phyloP scores from a whole-genome alignment of 2,888 invertebrate species.

The Cistogaster globosa region DNA sequence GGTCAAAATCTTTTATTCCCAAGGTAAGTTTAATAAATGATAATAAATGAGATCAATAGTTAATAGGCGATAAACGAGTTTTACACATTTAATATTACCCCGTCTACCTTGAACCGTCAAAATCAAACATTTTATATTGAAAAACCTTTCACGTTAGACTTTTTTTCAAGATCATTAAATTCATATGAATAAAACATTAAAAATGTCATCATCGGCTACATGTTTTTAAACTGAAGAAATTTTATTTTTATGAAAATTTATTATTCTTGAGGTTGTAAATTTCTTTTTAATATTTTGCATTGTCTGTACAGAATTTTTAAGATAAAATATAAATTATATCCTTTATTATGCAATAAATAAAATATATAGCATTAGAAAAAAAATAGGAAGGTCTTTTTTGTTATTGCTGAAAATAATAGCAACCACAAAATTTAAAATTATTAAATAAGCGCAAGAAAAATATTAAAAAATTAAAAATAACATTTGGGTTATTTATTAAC shows the following conservation, averaged over 20 bases:
- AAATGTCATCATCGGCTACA: not conserved
- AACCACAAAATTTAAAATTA: not conserved
- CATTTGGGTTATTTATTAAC: no score
- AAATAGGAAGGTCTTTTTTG: not conserved
- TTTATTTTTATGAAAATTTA: not conserved
- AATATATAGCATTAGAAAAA: not conserved
- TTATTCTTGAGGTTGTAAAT: not conserved
- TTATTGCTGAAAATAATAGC: not conserved
- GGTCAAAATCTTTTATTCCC: no score
- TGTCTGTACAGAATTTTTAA: not conserved
- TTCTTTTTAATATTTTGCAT: not conserved
- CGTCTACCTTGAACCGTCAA: not conserved
- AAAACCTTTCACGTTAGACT: not conserved
- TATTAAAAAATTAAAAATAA: not conserved
- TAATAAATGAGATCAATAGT: no score
- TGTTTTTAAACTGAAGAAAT: not conserved
- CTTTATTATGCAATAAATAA: conserved; percentile 24
- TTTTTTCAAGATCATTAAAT: not conserved
- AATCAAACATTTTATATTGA: not conserved
- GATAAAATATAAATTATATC: conserved; percentile 13
- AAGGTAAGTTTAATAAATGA: no score
- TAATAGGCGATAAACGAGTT: no score
- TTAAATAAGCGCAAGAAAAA: not conserved
- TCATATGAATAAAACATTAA: not conserved
- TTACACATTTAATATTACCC: no score